phyloP scores from a whole-genome alignment of 2,113 vertebrate genomes.

The Ceuthmochares aereus region DNA sequence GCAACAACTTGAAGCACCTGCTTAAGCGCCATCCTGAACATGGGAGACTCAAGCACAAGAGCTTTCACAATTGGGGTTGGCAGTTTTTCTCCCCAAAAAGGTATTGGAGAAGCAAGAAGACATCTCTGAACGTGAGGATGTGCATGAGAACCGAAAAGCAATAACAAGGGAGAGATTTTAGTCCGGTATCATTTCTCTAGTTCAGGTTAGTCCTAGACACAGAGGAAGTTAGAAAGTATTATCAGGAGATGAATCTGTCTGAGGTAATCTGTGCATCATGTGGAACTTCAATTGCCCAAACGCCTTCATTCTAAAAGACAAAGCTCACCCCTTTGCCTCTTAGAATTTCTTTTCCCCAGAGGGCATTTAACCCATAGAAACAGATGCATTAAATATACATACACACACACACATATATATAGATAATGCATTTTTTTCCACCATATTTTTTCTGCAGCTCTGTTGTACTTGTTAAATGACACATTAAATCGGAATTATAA shows the following conservation, averaged over 20 bases:
- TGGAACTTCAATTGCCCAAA: not conserved
- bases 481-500: not conserved
- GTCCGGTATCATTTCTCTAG: not conserved
- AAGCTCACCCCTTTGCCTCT: not conserved
- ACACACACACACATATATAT: not conserved
- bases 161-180: not conserved
- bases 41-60: not conserved
- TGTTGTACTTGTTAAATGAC: not conserved
- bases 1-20: not conserved
- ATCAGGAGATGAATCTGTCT: slow-evolving; percentile 39
- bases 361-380: not conserved
- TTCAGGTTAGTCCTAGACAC: not conserved
- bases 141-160: not conserved
- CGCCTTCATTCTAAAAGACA: not conserved
- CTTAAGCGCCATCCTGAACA: not conserved
- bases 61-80: not conserved
- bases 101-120: not conserved
- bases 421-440: not conserved
- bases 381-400: not conserved
- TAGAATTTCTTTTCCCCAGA: not conserved
- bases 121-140: not conserved
- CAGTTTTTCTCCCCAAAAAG: not conserved
- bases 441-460: not conserved
- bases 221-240: not conserved
- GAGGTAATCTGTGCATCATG: slow-evolving; percentile 28